Base-by-base conservation (phyloP, 1,140 invertebrate species). In the Venustaconcha ellipsiformis region DNA sequence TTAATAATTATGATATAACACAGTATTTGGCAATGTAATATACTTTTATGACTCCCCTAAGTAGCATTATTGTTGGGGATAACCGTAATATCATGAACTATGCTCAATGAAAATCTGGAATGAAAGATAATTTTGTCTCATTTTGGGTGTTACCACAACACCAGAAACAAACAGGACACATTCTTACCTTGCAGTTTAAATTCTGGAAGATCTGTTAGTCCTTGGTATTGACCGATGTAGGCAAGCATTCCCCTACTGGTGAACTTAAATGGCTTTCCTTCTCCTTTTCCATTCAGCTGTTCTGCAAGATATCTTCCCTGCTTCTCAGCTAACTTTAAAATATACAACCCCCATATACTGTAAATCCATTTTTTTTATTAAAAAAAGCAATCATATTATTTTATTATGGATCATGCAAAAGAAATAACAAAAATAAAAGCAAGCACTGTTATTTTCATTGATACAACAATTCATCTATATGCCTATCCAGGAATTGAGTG, bases 191-290 rank as follows among this genome's bases (percentile, higher is more conserved):
- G 86, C 60, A 89, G 62, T 79, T 90, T 90, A 23, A 89, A 69
- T 26, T 90, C 80, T 37, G 86, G 87, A 18, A 90, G 80, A 83
- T 91, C 90, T 17, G 88, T 82, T 14, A 91, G 70, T 57, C 81
- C 90, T 60, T 89, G 80, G 79, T 89, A 91, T 37, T 82, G 81
- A 12, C 90, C 90, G 26, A 91, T 89, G 72, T 91, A 91, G 14
- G 90, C 89, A 73, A 91, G 74, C 90, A 91, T 91, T 15, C 89
- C 89, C 78, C 85, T 76, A 73, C 81, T 88, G 67, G 86, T 80
- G 76, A 89, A 90, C 30, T 80, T 72, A 81, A 91, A 91, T 17
- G 86, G 79, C 17, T 80, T 55, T 64, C 66, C 58, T 67, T 58
- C 26, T 56, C 59, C 55, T 15, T 75, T 72, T 70, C 30, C 48